These are phyloP conservation scores for Epinotia bilunana DNA, from an alignment of 2,888 invertebrate species.

Conservation along the genomic window DNA sequence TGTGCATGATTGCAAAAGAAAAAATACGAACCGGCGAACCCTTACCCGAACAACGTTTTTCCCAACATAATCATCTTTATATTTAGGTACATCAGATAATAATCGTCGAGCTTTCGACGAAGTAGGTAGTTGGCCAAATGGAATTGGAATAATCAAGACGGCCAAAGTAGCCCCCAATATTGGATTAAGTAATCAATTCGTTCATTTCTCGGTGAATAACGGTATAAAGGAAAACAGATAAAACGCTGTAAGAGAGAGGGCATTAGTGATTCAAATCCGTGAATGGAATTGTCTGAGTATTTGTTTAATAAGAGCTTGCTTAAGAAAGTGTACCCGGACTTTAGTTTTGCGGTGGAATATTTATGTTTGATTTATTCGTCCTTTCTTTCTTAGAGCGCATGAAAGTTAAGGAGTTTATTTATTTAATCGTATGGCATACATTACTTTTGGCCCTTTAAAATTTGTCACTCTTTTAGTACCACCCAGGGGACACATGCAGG, in stretches of 20 bases:
- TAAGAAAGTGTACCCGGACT: conserved; percentile 1
- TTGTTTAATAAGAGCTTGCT: conserved; percentile 26
- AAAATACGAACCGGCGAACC: not conserved
- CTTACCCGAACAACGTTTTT: conserved; percentile 3
- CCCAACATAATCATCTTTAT: conserved; percentile 32
- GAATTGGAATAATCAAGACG: conserved; percentile 54
- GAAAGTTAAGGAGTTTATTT: not conserved
- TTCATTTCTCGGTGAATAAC: conserved; percentile 54
- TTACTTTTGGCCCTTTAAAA: too few relatives aligned
- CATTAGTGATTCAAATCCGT: conserved; percentile 45
- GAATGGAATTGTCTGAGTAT: conserved; percentile 33
- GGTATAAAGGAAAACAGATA: conserved; percentile 50
- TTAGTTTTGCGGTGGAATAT: not conserved
- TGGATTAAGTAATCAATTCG: conserved; percentile 60
- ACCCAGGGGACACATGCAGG: too few relatives aligned
- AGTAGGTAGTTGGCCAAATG: conserved; percentile 45
- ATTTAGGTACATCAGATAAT: conserved; percentile 30
- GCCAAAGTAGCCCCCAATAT: conserved; percentile 54
- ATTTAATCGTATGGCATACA: too few relatives aligned
- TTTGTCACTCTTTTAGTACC: too few relatives aligned
- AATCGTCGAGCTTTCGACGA: conserved; percentile 34
- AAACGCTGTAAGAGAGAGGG: conserved; percentile 47
- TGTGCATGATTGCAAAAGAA: too few relatives aligned
- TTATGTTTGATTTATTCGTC: not conserved
- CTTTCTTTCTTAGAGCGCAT: too few relatives aligned